Evolutionary conservation across 2,113 vertebrate species (phyloP).

Genomic region (Scopus umbretta): DNA sequence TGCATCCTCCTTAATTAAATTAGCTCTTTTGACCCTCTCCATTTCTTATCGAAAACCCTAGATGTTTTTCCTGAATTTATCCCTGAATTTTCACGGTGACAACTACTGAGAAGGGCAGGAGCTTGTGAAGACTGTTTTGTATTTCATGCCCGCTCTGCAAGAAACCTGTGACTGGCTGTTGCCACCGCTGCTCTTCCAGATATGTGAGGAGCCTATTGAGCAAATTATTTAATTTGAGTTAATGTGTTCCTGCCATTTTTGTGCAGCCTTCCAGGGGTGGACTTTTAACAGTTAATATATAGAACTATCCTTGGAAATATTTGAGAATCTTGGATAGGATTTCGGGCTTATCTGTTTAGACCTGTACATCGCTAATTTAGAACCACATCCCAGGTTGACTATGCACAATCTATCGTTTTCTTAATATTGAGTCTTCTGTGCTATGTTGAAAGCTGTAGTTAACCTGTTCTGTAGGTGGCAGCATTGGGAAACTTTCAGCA

Average conservation of each 20-base stretch:
- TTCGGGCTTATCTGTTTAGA: background rate
- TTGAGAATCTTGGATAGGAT: background rate
- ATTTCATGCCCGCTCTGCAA: background rate
- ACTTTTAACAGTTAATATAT: background rate
- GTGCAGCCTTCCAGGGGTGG: background rate
- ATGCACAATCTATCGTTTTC: background rate
- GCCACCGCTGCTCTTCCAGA: background rate
- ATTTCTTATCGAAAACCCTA: background rate
- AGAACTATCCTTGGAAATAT: background rate
- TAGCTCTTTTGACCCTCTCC: background rate
- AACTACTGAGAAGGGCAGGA: background rate
- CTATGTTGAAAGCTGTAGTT: background rate
- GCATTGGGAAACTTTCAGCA: constrained; percentile 49
- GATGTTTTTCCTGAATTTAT: background rate
- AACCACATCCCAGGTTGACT: background rate
- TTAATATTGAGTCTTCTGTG: background rate
- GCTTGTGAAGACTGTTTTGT: background rate
- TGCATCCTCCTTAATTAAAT: background rate
- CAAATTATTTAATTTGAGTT: background rate
- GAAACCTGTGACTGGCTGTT: background rate
- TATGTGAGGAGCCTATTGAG: background rate
- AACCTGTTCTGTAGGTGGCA: constrained; percentile 58
- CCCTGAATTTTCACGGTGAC: background rate
- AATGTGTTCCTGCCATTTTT: background rate
- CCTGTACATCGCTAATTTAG: background rate